phyloP scores from a whole-genome alignment of 1,140 invertebrate genomes.

The Lycorma delicatula region DNA sequence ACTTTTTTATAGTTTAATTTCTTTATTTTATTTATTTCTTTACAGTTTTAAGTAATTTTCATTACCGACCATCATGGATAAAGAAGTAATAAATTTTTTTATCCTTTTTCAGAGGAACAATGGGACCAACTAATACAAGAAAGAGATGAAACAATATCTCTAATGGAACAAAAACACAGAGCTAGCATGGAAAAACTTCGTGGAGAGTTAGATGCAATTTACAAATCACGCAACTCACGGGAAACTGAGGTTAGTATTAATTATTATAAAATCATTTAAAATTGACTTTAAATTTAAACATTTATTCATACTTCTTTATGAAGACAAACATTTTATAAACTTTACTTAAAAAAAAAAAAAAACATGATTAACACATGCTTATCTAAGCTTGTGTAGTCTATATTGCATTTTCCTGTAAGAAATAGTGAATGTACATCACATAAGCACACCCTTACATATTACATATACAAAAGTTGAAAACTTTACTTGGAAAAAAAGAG shows the following conservation, averaged over 20 bases:
- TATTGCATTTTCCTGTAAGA: too few species aligned
- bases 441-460: too few species aligned
- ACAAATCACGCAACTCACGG: conserved; percentile 12
- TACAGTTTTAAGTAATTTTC: not conserved
- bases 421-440: too few species aligned
- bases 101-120: conserved; percentile 40
- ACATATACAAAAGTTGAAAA: too few species aligned
- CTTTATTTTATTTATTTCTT: not conserved
- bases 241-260: conserved; percentile 24
- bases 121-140: conserved; percentile 45
- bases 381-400: too few species aligned
- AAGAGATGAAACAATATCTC: conserved; percentile 43
- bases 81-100: not conserved
- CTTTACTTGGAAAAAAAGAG: too few species aligned
- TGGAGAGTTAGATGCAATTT: conserved; percentile 22
- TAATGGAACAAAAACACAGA: conserved; percentile 43
- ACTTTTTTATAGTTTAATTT: not conserved
- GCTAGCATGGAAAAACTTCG: conserved; percentile 40
- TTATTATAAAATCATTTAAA: too few species aligned
- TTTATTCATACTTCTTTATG: too few species aligned
- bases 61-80: not conserved
- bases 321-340: too few species aligned
- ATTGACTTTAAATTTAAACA: too few species aligned
- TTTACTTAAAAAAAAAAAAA: too few species aligned
- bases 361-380: too few species aligned